Percentiles rank a stretch among this genome's conserved stretches.
phyloP scores from a whole-genome alignment of 2,888 invertebrate genomes.

The Zootermopsis nevadensis region DNA sequence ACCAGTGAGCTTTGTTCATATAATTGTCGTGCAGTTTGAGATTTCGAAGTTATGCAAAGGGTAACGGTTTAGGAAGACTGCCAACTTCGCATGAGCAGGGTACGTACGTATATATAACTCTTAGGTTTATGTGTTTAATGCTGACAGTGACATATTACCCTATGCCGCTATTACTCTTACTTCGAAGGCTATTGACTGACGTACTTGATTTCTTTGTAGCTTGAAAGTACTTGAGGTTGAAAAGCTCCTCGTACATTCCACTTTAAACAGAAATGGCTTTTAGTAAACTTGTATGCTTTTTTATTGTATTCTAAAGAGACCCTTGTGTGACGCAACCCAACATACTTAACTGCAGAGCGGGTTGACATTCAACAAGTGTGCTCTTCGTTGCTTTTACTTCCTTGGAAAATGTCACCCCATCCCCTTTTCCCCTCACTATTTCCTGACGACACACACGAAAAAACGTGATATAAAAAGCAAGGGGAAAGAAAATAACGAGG shows the following conservation, averaged over 20 bases:
- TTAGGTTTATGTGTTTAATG: constrained; percentile 3
- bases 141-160: constrained; percentile 38
- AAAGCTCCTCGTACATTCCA: constrained; percentile 9
- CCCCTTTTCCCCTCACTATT: constrained; percentile 27
- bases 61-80: constrained; percentile 12
- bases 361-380: constrained; percentile 53
- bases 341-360: constrained; percentile 37
- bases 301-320: constrained; percentile 22
- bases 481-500: constrained; percentile 49
- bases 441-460: constrained; percentile 36
- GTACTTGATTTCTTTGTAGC: constrained; percentile 17
- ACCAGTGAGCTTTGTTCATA: too few species aligned
- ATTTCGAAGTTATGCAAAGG: neutral
- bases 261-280: constrained; percentile 26
- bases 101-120: constrained; percentile 17
- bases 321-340: constrained; percentile 40
- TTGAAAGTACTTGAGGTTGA: constrained; percentile 5
- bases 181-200: constrained; percentile 34
- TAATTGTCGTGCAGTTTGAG: constrained; percentile 1
- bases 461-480: constrained; percentile 50
- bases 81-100: constrained; percentile 11
- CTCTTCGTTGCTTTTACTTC: constrained; percentile 5
- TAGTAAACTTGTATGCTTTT: neutral
- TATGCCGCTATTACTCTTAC: constrained; percentile 13
- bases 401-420: constrained; percentile 51